Base-by-base conservation (phyloP, 2,797 vertebrate species). In the Sebastes diploproa region DNA sequence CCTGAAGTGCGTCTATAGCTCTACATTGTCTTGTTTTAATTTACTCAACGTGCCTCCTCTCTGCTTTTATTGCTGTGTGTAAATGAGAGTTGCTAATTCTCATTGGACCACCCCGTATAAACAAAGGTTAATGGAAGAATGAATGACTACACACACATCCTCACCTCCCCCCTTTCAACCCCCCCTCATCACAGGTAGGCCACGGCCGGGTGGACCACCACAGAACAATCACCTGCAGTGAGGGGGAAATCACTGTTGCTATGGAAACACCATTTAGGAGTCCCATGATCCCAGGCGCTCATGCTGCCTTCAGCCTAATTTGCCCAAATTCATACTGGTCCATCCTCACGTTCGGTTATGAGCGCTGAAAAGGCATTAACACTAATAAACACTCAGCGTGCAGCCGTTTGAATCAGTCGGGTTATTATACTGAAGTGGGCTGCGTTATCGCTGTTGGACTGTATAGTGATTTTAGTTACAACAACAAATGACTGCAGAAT, bases 201-300 rank as follows among this genome's bases (percentile, higher is more conserved):
- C 65, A 83, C 1, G 25, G 82, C 85, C 52, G 13, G 34, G n/a
- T 42, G 78, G 88, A 88, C 91, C 78, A 69, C 84, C 62, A 72
- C 71, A 52, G 63, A 88, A 85, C 72, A 77, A 91, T 85, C 78
- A 89, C 87, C 77, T 82, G 58, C 68, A 71, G 73, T 59, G 74
- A 84, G 62, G 71, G 81, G 82, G 77, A 87, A 83, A 88, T 72
- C 72, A 70, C 75, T 75, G 93, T 95, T 94, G 81, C 92, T 81
- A 92, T 93, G 87, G 94, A 87, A 93, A 94, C 88, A 82, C 72
- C 78, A 89, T 90, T 91, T 85, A 89, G 76, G 79, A 79, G 69
- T 79, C 80, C 83, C 81, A 72, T 66, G 75, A 80, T 86, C 80
- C 79, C 60, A 58, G 60, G 34, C 11, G 1, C 75, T 56, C 66